phyloP scores from a whole-genome alignment of 2,888 invertebrate species.

The Chaetogeoica ovagalla region DNA sequence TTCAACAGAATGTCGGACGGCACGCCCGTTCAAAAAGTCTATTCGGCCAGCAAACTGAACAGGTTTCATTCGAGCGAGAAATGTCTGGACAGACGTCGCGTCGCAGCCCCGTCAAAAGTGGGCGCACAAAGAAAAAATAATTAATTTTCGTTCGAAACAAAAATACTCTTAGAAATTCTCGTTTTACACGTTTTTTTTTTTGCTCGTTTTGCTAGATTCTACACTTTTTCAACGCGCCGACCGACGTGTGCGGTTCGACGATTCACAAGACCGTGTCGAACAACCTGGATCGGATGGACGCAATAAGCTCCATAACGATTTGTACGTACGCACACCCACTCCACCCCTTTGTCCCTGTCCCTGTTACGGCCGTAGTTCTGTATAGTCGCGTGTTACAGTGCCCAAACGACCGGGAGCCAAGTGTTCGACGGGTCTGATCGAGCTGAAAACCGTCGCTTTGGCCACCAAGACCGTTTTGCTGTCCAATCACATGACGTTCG shows the following conservation, averaged over 20 bases:
- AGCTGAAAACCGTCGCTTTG: constrained; percentile 12
- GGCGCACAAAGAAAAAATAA: too few species aligned
- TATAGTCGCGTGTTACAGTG: background rate
- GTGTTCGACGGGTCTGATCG: constrained; percentile 35
- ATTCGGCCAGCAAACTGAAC: constrained; percentile 24
- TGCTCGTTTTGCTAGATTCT: constrained; percentile 5
- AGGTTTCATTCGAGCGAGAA: background rate
- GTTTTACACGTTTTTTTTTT: too few species aligned
- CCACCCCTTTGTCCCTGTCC: too few species aligned
- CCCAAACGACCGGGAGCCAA: constrained; percentile 13
- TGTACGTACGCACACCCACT: background rate
- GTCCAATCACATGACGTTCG: constrained; percentile 10
- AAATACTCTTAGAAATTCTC: too few species aligned
- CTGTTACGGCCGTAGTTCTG: too few species aligned
- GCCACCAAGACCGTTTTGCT: constrained; percentile 7
- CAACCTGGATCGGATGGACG: background rate
- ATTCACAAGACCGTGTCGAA: constrained; percentile 12
- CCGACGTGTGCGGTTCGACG: constrained; percentile 5
- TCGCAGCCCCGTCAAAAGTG: constrained; percentile 29
- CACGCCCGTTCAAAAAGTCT: constrained; percentile 20
- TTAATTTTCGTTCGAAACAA: too few species aligned
- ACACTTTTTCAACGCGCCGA: constrained; percentile 42
- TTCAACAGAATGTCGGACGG: constrained; percentile 3
- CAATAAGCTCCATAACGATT: constrained; percentile 32
- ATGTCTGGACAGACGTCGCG: background rate